A percentile compares a stretch with the other conserved stretches of the same genome.
Conservation (phyloP, 1,140 invertebrate species). For the Caenorhabditis tropicalis region DNA sequence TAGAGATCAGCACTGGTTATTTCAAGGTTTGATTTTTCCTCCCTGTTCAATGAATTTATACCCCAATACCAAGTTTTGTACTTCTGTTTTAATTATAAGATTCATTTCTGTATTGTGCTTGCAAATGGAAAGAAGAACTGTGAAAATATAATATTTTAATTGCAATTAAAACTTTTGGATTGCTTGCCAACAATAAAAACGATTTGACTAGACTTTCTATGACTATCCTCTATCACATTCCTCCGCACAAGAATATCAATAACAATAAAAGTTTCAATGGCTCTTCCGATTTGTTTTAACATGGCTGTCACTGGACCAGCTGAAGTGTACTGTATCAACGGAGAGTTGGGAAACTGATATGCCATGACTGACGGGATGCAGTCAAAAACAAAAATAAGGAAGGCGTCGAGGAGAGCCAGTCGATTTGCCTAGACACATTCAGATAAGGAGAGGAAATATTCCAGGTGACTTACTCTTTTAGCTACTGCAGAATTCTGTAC, state of each 20-base stretch:
- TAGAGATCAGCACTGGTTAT: too few species aligned
- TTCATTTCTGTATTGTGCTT: too few species aligned
- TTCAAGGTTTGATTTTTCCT: too few species aligned
- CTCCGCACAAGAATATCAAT: background rate
- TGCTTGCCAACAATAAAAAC: too few species aligned
- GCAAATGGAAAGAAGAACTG: too few species aligned
- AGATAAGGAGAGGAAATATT: too few species aligned
- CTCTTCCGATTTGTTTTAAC: constrained; percentile 5
- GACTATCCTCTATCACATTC: background rate
- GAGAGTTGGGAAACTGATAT: background rate
- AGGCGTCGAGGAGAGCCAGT: constrained; percentile 8
- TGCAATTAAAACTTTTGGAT: too few species aligned
- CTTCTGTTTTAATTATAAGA: too few species aligned
- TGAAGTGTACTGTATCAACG: background rate
- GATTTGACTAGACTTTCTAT: background rate
- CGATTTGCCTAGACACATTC: background rate
- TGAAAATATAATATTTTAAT: too few species aligned
- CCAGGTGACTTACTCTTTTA: background rate
- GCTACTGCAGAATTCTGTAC: background rate
- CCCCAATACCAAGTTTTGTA: too few species aligned
- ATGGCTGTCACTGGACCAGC: background rate
- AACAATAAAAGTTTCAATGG: background rate
- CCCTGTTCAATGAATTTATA: too few species aligned
- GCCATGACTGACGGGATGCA: background rate
- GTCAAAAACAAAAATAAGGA: constrained; percentile 4